Conservation (phyloP, 1,140 invertebrate species). For the Drosophila fuyamai region DNA sequence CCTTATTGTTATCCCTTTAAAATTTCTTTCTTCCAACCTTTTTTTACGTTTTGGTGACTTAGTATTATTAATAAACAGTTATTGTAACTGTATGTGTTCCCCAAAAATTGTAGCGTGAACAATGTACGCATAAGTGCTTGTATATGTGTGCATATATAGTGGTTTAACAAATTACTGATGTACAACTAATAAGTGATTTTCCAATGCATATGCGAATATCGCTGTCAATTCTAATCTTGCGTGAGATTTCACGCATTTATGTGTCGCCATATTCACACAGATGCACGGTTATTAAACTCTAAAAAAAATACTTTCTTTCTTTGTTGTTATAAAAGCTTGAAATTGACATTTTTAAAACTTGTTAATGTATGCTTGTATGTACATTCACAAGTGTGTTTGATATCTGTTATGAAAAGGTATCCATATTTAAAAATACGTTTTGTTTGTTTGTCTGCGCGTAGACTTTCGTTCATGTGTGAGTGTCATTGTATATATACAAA, state of each 20-base stretch:
- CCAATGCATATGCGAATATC: constrained; percentile 1
- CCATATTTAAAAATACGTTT: constrained; percentile 41
- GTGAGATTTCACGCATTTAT: background rate
- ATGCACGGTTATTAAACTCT: constrained; percentile 17
- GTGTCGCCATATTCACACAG: background rate
- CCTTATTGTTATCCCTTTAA: constrained; percentile 5
- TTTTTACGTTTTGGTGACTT: background rate
- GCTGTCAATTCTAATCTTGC: constrained; percentile 9
- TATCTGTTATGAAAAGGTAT: constrained; percentile 42
- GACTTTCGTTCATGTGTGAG: constrained; percentile 3
- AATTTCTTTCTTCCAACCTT: constrained; percentile 10
- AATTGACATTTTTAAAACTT: constrained; percentile 2
- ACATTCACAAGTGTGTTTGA: constrained; percentile 12
- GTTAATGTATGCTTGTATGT: constrained; percentile 1
- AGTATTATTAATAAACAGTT: background rate
- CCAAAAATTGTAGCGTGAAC: constrained; percentile 8
- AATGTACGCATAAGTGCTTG: constrained; percentile 14
- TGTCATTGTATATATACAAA: constrained; percentile 24
- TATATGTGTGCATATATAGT: constrained; percentile 23
- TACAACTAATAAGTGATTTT: constrained; percentile 8
- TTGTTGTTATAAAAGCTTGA: constrained; percentile 1
- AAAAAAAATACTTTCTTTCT: constrained; percentile 25
- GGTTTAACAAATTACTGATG: constrained; percentile 31
- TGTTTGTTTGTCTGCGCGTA: constrained; percentile 9
- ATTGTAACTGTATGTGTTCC: too few species aligned